Percentiles rank a stretch among this genome's conserved stretches.
Conservation (phyloP, 2,113 vertebrate genomes). For the Notarius lentiginosus region DNA sequence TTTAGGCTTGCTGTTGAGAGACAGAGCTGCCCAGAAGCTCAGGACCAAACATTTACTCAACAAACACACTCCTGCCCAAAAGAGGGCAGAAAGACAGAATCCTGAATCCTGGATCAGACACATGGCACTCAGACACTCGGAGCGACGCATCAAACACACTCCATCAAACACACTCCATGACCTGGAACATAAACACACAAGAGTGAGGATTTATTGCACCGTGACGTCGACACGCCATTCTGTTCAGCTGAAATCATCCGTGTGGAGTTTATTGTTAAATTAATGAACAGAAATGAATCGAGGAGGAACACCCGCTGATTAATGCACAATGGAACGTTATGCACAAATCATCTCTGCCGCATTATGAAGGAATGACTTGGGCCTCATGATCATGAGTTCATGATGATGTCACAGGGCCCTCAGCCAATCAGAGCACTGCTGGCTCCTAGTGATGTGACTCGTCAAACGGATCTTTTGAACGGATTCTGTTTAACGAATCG, state of each 20-base stretch:
- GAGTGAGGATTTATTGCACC: too few species aligned
- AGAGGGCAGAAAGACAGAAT: constrained; percentile 38
- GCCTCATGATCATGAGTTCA: not conserved
- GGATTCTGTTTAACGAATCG: not conserved
- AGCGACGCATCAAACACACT: not conserved
- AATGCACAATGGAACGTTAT: too few species aligned
- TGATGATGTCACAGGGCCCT: not conserved
- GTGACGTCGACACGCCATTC: not conserved
- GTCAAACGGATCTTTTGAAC: not conserved
- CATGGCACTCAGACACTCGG: not conserved
- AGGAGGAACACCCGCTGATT: not conserved
- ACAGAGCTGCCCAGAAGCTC: constrained; percentile 47
- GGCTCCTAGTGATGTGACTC: not conserved
- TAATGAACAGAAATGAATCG: not conserved
- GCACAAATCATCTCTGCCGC: not conserved
- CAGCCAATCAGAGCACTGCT: not conserved
- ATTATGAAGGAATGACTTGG: not conserved
- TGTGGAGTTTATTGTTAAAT: not conserved
- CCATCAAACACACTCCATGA: not conserved
- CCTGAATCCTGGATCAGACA: constrained; percentile 13
- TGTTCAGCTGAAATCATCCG: not conserved
- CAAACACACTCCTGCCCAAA: constrained; percentile 46
- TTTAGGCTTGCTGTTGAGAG: constrained; percentile 51
- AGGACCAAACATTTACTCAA: constrained; percentile 70
- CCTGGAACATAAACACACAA: constrained; percentile 10